Percentiles rank a stretch among this genome's conserved stretches.
phyloP scores from a whole-genome alignment of 2,888 invertebrate genomes.

The Catocala nupta region DNA sequence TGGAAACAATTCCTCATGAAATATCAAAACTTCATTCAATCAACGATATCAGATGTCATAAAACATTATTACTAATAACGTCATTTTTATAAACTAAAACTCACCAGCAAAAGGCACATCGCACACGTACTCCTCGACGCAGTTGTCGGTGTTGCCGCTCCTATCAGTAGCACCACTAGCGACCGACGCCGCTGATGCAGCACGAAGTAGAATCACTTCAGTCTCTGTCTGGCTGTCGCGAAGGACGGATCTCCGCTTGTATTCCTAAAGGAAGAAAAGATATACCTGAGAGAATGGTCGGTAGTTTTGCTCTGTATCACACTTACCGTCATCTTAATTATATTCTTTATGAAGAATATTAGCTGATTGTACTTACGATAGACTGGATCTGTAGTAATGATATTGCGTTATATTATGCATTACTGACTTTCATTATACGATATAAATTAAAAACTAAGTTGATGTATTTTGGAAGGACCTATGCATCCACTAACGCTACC shows the following conservation, averaged over 20 bases:
- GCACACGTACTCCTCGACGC: slow-evolving; percentile 94
- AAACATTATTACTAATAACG: neutral
- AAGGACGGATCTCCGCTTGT: slow-evolving; percentile 91
- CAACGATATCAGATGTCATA: too few species aligned
- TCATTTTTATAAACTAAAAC: slow-evolving; percentile 51
- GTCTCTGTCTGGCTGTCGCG: slow-evolving; percentile 95
- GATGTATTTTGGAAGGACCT: too few species aligned
- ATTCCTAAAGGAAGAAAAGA: slow-evolving; percentile 87
- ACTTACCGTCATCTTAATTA: too few species aligned
- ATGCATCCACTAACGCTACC: too few species aligned
- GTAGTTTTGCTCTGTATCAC: neutral
- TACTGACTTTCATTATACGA: too few species aligned
- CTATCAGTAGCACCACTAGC: slow-evolving; percentile 92
- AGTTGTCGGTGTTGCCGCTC: slow-evolving; percentile 94
- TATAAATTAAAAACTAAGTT: too few species aligned
- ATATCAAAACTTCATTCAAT: too few species aligned
- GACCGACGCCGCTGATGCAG: slow-evolving; percentile 92
- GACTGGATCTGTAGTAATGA: too few species aligned
- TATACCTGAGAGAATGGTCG: neutral
- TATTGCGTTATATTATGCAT: too few species aligned
- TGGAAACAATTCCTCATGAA: too few species aligned
- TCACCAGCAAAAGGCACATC: slow-evolving; percentile 96
- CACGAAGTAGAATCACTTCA: slow-evolving; percentile 91
- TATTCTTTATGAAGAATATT: too few species aligned
- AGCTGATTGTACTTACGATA: too few species aligned